A percentile compares a stretch with the other conserved stretches of the same genome.
These are phyloP conservation scores for Polypterus senegalus DNA, from an alignment of 2,113 vertebrate species.

Conservation along the genomic window DNA sequence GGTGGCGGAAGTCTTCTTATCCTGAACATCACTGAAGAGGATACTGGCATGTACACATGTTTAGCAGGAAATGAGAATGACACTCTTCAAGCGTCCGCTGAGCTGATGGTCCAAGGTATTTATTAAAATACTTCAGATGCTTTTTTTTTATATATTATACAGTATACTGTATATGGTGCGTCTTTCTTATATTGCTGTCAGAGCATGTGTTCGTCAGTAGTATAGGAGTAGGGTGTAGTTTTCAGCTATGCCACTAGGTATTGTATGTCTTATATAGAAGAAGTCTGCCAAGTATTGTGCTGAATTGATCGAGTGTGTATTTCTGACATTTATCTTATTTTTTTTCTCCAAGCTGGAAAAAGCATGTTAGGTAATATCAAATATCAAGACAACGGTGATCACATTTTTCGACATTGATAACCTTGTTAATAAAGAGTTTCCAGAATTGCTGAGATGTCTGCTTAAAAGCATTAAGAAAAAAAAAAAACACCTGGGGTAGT, in stretches of 20 bases:
- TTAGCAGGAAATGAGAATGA: constrained; percentile 61
- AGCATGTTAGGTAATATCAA: too few species aligned
- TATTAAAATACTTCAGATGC: background rate
- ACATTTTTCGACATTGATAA: background rate
- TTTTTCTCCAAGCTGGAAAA: too few species aligned
- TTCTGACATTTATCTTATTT: too few species aligned
- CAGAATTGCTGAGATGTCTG: too few species aligned
- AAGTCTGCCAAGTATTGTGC: constrained; percentile 1
- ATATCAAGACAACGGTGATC: too few species aligned
- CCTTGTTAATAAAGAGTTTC: background rate
- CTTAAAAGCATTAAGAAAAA: too few species aligned
- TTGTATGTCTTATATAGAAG: background rate
- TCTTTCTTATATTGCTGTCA: constrained; percentile 11
- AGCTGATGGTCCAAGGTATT: constrained; percentile 78
- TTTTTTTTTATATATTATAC: too few species aligned
- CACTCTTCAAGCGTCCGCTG: constrained; percentile 67
- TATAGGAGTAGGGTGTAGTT: background rate
- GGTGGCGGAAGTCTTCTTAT: constrained; percentile 68
- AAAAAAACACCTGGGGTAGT: too few species aligned
- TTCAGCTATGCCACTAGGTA: too few species aligned
- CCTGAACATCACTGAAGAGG: constrained; percentile 55
- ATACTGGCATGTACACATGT: constrained; percentile 73
- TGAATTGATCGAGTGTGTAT: too few species aligned
- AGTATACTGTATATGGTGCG: too few species aligned
- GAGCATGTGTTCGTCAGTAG: background rate